phyloP scores from a whole-genome alignment of 2,888 invertebrate species.

The Conistra vaccinii region DNA sequence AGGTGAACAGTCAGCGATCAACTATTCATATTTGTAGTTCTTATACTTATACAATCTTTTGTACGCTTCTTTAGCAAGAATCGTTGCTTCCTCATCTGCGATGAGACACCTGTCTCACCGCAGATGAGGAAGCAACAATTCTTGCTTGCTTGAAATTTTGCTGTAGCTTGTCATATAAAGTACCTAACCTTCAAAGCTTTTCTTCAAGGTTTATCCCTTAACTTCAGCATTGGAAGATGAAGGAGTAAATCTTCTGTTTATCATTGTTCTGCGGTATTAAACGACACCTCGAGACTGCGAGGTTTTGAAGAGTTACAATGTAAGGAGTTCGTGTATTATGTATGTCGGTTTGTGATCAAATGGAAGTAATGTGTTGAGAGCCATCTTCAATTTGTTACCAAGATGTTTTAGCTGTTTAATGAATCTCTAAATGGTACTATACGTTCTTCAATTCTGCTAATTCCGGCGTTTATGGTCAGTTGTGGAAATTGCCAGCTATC shows the following conservation, averaged over 20 bases:
- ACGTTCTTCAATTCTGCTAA: neutral
- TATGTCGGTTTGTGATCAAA: slow-evolving; percentile 24
- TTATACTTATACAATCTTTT: too few species aligned
- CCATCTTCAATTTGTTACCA: neutral
- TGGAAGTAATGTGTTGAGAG: neutral
- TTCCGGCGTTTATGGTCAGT: neutral
- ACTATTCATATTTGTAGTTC: neutral
- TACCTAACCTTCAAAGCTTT: neutral
- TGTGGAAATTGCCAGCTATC: neutral
- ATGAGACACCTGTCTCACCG: too few species aligned
- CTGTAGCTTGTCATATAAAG: neutral
- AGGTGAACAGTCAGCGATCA: too few species aligned
- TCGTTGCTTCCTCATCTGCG: neutral
- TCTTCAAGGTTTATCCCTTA: neutral
- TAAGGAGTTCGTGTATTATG: slow-evolving; percentile 32
- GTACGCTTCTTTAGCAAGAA: too few species aligned
- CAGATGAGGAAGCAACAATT: too few species aligned
- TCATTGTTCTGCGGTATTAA: slow-evolving; percentile 3
- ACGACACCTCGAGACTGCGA: slow-evolving; percentile 13
- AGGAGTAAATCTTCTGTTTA: slow-evolving; percentile 31
- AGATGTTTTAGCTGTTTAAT: neutral
- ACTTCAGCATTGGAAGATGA: neutral
- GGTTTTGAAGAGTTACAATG: slow-evolving; percentile 36
- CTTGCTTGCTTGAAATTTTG: too few species aligned
- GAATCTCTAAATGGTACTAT: neutral